These are phyloP conservation scores for Lineus longissimus DNA, from an alignment of 1,140 invertebrate species.

Conservation along the genomic window DNA sequence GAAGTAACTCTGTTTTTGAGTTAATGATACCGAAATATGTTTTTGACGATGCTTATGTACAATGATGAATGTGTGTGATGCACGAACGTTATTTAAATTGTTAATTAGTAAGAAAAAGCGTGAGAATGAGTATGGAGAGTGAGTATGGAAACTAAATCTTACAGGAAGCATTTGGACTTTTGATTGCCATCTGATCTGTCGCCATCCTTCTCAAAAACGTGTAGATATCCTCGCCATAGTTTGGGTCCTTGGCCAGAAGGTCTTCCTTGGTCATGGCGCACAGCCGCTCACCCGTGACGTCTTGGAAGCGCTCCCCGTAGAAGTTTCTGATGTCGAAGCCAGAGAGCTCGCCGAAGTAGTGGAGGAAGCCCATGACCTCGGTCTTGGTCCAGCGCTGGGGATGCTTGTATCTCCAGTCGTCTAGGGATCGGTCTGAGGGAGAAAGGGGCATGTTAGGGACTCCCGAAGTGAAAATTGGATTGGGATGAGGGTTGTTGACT, in stretches of 20 bases:
- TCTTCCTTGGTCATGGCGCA: conserved; percentile 37
- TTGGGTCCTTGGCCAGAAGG: conserved; percentile 31
- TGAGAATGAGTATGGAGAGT: too few relatives aligned
- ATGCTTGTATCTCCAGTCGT: conserved; percentile 33
- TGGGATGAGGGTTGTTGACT: too few relatives aligned
- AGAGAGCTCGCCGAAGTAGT: conserved; percentile 22
- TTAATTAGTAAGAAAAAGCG: too few relatives aligned
- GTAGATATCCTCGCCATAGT: conserved; percentile 34
- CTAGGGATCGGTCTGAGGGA: background rate
- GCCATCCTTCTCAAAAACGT: conserved; percentile 28
- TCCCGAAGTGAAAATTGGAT: too few relatives aligned
- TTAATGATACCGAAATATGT: too few relatives aligned
- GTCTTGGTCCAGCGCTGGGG: conserved; percentile 36
- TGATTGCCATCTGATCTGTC: conserved; percentile 15
- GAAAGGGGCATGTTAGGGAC: too few relatives aligned
- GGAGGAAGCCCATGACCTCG: conserved; percentile 42
- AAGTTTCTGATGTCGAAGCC: conserved; percentile 24
- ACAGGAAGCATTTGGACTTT: too few relatives aligned
- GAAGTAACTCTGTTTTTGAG: too few relatives aligned
- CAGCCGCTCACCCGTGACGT: conserved; percentile 32
- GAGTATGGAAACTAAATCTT: too few relatives aligned
- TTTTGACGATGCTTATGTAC: too few relatives aligned
- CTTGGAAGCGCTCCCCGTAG: conserved; percentile 41
- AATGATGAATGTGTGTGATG: too few relatives aligned
- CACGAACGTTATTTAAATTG: too few relatives aligned